A percentile compares a stretch with the other conserved stretches of the same genome.
These are phyloP conservation scores for Napeogenes inachia DNA, from an alignment of 2,888 invertebrate genomes.

Conservation along the genomic window DNA sequence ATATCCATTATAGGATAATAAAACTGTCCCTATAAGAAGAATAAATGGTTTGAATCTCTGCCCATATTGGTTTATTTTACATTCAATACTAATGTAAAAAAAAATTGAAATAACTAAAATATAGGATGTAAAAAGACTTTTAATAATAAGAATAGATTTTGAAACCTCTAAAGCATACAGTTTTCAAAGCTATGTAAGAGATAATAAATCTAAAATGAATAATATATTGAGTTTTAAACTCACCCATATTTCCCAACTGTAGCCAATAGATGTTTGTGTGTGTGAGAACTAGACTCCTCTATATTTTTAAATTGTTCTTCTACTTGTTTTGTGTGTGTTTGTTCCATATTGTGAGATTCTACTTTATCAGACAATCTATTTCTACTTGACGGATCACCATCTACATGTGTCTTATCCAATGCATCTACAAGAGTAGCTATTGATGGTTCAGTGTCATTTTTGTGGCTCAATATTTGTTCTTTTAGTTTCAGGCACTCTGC, in stretches of 20 bases:
- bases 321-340: constrained; percentile 5
- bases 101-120: no score
- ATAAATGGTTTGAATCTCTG: no score
- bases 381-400: constrained; percentile 29
- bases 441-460: constrained; percentile 49
- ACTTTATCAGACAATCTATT: constrained; percentile 14
- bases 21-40: no score
- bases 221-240: constrained; percentile 38
- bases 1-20: not conserved
- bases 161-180: no score
- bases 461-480: constrained; percentile 55
- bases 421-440: constrained; percentile 60
- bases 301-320: constrained; percentile 14
- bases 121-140: no score
- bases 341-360: not conserved
- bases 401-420: constrained; percentile 57
- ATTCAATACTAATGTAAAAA: no score
- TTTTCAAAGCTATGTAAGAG: no score
- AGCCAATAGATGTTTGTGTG: constrained; percentile 79
- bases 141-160: no score
- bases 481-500: constrained; percentile 64
- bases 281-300: constrained; percentile 42
- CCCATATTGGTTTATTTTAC: no score
- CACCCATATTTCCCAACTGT: constrained; percentile 82
- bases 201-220: no score